Conservation (phyloP, 2,888 invertebrate species). For the Clivina fossor region DNA sequence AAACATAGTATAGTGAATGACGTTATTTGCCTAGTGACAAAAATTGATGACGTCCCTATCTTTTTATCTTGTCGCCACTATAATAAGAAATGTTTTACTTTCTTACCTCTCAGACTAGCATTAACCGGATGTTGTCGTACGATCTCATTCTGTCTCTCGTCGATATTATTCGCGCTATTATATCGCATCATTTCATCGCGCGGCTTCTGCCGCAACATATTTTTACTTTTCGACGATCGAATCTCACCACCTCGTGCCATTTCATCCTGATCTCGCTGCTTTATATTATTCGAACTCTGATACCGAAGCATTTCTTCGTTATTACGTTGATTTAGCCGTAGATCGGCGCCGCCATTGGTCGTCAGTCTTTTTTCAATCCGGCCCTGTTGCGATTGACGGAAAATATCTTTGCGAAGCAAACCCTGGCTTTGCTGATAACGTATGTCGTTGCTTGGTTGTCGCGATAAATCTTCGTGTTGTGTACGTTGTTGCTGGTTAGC, state of each 20-base stretch:
- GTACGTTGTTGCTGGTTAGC: slow-evolving; percentile 42
- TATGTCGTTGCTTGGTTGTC: slow-evolving; percentile 38
- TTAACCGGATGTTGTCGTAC: slow-evolving; percentile 30
- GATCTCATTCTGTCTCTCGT: slow-evolving; percentile 20
- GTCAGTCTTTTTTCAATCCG: slow-evolving; percentile 36
- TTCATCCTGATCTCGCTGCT: slow-evolving; percentile 36
- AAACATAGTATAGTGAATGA: too few relatives aligned
- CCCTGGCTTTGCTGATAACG: slow-evolving; percentile 45
- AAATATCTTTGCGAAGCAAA: slow-evolving; percentile 50
- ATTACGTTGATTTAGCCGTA: slow-evolving; percentile 20
- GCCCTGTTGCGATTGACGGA: slow-evolving; percentile 47
- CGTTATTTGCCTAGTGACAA: too few relatives aligned
- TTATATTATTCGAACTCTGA: slow-evolving; percentile 47
- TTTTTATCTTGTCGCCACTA: too few relatives aligned
- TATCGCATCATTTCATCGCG: slow-evolving; percentile 46
- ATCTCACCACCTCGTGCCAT: slow-evolving; percentile 43
- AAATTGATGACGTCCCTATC: too few relatives aligned
- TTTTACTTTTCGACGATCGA: slow-evolving; percentile 51
- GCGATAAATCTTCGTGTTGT: slow-evolving; percentile 40
- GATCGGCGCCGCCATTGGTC: slow-evolving; percentile 18
- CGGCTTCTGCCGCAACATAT: slow-evolving; percentile 48
- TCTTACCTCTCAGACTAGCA: slow-evolving; percentile 27
- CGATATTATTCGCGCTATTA: slow-evolving; percentile 52
- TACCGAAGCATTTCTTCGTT: slow-evolving; percentile 49
- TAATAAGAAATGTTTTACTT: too few relatives aligned